Conservation (phyloP, 2,888 invertebrate genomes). For the Heliconius ismenius region DNA sequence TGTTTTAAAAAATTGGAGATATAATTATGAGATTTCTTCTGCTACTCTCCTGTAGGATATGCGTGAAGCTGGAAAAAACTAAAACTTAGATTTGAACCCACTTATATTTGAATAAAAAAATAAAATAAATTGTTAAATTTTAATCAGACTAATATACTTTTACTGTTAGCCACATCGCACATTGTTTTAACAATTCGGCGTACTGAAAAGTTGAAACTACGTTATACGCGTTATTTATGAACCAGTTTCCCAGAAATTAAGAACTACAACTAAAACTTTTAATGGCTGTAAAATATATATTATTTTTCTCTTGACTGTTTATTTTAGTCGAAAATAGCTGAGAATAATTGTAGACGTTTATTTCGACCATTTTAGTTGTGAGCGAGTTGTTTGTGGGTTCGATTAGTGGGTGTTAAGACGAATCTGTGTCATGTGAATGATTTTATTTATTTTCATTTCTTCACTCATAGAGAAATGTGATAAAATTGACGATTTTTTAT, state of each 20-base stretch:
- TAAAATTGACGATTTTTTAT: too few relatives aligned
- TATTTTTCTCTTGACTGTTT: conserved; percentile 23
- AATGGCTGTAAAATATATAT: conserved; percentile 31
- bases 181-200: conserved; percentile 18
- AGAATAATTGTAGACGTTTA: neutral
- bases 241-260: conserved; percentile 33
- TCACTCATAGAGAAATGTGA: too few relatives aligned
- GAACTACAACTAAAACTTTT: conserved; percentile 36
- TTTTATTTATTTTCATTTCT: too few relatives aligned
- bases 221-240: conserved; percentile 33
- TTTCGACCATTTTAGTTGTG: too few relatives aligned
- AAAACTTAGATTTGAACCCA: too few relatives aligned
- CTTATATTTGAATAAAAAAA: too few relatives aligned
- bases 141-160: neutral
- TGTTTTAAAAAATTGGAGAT: too few relatives aligned
- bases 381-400: too few relatives aligned
- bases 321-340: neutral
- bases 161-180: conserved; percentile 15
- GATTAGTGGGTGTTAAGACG: too few relatives aligned
- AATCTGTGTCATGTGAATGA: too few relatives aligned
- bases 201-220: conserved; percentile 30
- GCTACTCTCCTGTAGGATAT: neutral
- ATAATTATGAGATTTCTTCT: neutral
- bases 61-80: neutral
- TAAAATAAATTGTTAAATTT: too few relatives aligned